Base-by-base conservation (phyloP, 2,113 vertebrate species). In the Oostethus manadensis region DNA sequence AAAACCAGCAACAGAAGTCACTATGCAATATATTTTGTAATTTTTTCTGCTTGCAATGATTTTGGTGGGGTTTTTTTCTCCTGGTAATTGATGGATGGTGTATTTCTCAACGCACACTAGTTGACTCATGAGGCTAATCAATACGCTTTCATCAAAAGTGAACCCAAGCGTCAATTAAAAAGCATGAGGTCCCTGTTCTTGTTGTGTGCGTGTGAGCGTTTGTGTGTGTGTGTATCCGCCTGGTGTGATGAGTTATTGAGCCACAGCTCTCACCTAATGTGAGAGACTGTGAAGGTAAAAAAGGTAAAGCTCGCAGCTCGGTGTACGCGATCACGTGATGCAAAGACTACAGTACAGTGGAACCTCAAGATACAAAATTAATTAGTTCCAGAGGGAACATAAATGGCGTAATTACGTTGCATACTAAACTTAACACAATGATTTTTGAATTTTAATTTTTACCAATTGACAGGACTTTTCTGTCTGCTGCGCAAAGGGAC, bases 11-110 rank as follows among this genome's bases (percentile, higher is more conserved):
- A 87, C 84, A 88, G 83, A 91, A 78, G 86, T 46, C 26, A 53
- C 83, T 87, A 83, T 86, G 80, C 92, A 90, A 87, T 84, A 90
- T 82, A 84, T 87, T 90, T 89, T 84, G 80, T 46, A 65, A 69
- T 61, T 81, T 84, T 74, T 81, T 58, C 59, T 67, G 58, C 53
- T 42, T 33, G 51, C 42, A 50, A 45, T 42, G 26, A 59, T 60
- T 86, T 89, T 79, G 76, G 77, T 79, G 70, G 40, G 74, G 61
- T 65, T 62, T 60, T 83, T 82, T 85, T 80, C 65, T 85, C 80
- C 65, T 74, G 62, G 70, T 50, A 64, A 71, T 66, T 53, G 71
- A 60, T 60, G 59, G 42, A 73, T 68, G 73, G 45, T 47, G 71
- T 72, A 47, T 75, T 77, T 80, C 35, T 71, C 62, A 5, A 65